Evolutionary conservation across 2,888 invertebrate species (phyloP), one percentile per base, ranked within the genome.

Genomic region (Oxystoma pomonae): DNA sequence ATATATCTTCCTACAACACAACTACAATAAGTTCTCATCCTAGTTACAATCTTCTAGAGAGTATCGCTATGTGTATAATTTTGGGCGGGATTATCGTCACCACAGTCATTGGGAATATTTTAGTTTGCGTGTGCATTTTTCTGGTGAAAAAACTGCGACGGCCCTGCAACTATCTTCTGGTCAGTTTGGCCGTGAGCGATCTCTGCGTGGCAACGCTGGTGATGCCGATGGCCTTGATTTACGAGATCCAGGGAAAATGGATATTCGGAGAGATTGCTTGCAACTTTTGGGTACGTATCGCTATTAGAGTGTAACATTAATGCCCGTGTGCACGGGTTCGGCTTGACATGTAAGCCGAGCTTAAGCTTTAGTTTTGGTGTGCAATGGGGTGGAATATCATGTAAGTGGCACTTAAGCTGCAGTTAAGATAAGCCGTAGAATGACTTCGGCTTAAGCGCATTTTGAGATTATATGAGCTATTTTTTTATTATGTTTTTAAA

Each of bases 151-250:
- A 95, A 75, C 82, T 98, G 74, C 88, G 94, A 74, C 87, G 91
- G 73, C 94, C 92, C 59, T 95, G 94, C 81, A 95, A 95, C 82
- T 94, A 94, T 78, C 84, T 95, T 68, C 87, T 98, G 61, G 96
- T 98, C 56, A 97, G 97, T 55, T 83, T 98, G 75, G 98, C 98
- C 65, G 91, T 98, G 67, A 96, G 97, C 71, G 98, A 99, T 81
- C 87, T 98, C 69, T 94, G 97, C 78, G 97, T 98, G 61, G 96
- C 97, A 1, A 86, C 92, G 57, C 85, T 98, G 73, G 97, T 99
- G 65, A 98, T 99, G 98, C 96, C 97, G 5, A 94, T 98, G 83
- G 98, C 98, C 2, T 87, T 97, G 78, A 87, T 95, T 49, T 95
- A 96, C 79, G 97, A 98, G 81, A 85, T 94, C 66, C 85, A 94